Conservation (phyloP, 2,797 vertebrate species). For the Trichosurus vulpecula region DNA sequence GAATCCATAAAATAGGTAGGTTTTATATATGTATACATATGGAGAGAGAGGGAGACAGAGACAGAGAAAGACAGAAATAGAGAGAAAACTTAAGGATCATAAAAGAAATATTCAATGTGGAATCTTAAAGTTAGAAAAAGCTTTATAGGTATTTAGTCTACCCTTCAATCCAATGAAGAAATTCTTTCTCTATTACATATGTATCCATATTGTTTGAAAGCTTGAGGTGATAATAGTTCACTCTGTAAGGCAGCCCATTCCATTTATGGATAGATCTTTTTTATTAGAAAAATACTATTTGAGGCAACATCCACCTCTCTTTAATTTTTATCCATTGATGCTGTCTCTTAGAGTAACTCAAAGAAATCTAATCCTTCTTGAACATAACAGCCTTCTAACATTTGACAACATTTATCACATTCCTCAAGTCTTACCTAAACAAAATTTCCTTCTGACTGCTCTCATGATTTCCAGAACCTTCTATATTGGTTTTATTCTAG, state of each 20-base stretch:
- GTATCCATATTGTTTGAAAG: background rate
- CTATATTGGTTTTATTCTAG: constrained; percentile 51
- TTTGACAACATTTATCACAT: constrained; percentile 4
- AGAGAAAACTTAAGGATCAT: constrained; percentile 19
- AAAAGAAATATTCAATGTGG: constrained; percentile 6
- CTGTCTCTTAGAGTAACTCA: background rate
- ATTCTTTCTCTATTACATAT: background rate
- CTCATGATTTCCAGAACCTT: background rate
- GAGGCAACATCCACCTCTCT: background rate
- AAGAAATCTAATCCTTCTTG: constrained; percentile 43
- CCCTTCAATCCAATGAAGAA: background rate
- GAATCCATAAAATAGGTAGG: background rate
- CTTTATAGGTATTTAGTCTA: background rate
- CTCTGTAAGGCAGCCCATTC: constrained; percentile 22
- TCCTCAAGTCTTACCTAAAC: constrained; percentile 19
- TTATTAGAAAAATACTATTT: constrained; percentile 16
- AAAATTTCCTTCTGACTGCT: background rate
- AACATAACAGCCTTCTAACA: constrained; percentile 18
- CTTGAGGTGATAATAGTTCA: background rate
- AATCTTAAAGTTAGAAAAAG: background rate
- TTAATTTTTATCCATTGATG: background rate
- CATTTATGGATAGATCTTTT: constrained; percentile 12
- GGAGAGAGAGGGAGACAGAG: background rate
- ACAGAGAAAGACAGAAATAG: background rate
- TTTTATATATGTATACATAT: no score